Evolutionary conservation across 37 sponge, comb jelly and placozoan genomes (phyloP).

Genomic region (Trichoplax adhaerens): DNA sequence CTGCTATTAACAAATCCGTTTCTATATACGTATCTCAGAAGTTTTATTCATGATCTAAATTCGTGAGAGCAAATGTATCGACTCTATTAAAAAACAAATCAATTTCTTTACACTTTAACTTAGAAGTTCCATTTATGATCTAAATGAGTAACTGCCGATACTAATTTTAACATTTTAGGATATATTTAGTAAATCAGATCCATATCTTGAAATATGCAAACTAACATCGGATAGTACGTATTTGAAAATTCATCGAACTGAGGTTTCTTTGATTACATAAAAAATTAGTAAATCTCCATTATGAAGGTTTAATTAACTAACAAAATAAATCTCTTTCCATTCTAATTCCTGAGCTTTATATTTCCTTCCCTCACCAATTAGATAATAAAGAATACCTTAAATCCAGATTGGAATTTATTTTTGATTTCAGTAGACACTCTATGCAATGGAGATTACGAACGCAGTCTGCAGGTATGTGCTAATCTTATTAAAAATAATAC

Average conservation of each 20-base stretch:
- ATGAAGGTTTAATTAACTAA: neutral
- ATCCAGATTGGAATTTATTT: conserved; percentile 68
- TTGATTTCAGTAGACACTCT: conserved; percentile 20
- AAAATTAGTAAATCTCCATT: neutral
- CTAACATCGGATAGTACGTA: conserved; percentile 53
- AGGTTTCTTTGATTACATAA: conserved; percentile 16
- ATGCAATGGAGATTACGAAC: conserved; percentile 32
- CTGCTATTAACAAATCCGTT: too few relatives aligned
- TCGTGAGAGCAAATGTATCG: too few relatives aligned
- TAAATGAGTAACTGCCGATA: too few relatives aligned
- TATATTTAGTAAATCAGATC: conserved; percentile 5
- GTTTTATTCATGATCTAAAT: too few relatives aligned
- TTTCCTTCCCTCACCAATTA: conserved; percentile 11
- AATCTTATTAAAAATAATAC: neutral
- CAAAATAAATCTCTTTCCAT: neutral
- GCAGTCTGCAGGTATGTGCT: conserved; percentile 32
- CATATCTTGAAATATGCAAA: conserved; percentile 6
- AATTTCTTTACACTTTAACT: too few relatives aligned
- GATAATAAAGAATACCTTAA: conserved; percentile 76
- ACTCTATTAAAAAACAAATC: too few relatives aligned
- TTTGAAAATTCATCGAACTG: conserved; percentile 33
- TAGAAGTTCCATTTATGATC: too few relatives aligned
- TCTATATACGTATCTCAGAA: too few relatives aligned
- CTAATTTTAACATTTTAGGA: too few relatives aligned
- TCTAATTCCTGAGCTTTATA: neutral